A percentile compares a stretch with the other conserved stretches of the same genome.
Evolutionary conservation across 2,888 invertebrate species (phyloP).

Genomic region (Beris morrisii): DNA sequence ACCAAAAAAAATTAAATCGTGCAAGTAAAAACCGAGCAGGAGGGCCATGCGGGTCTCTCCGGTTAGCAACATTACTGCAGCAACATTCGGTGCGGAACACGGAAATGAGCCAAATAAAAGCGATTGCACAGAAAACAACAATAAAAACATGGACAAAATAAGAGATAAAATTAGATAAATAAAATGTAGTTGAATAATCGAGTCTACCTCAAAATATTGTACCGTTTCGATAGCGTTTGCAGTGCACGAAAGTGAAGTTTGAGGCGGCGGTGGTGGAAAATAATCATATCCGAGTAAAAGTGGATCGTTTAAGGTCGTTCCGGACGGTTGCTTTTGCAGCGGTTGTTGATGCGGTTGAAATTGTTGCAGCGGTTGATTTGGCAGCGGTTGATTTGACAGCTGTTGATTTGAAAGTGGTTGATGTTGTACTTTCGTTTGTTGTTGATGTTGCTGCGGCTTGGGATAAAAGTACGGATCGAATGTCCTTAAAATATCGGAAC

Average conservation of each 20-base stretch:
- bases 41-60: no score
- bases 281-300: slow-evolving; percentile 1
- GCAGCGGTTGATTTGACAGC: slow-evolving; percentile 42
- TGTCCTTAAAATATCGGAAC: slow-evolving; percentile 35
- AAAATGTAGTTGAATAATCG: neutral
- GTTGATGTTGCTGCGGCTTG: slow-evolving; percentile 40
- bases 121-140: neutral
- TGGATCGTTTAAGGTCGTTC: neutral
- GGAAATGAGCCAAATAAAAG: slow-evolving; percentile 3
- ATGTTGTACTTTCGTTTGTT: slow-evolving; percentile 31
- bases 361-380: slow-evolving; percentile 46
- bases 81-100: neutral
- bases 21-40: no score
- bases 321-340: slow-evolving; percentile 11
- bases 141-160: slow-evolving; percentile 1
- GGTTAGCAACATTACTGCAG: no score
- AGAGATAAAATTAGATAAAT: neutral
- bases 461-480: slow-evolving; percentile 38
- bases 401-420: slow-evolving; percentile 40
- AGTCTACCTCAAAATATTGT: slow-evolving; percentile 23
- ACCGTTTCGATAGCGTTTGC: slow-evolving; percentile 1
- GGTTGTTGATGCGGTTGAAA: neutral
- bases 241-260: slow-evolving; percentile 3
- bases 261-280: neutral
- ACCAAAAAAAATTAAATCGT: no score